Conservation (phyloP, 1,140 invertebrate species). For the Calephelis virginiensis region DNA sequence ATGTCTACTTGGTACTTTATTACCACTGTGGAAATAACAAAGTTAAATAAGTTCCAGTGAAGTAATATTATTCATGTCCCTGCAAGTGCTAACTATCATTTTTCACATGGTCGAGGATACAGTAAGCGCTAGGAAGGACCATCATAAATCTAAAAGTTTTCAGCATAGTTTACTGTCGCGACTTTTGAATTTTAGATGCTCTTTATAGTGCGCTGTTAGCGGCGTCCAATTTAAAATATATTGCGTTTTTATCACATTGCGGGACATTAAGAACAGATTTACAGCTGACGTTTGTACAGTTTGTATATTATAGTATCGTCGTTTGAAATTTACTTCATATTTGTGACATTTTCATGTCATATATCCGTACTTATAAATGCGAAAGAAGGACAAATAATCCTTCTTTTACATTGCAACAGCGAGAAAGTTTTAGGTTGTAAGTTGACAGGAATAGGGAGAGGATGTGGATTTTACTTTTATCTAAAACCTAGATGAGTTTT, state of each 20-base stretch:
- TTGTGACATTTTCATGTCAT: too few relatives aligned
- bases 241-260: neutral
- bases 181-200: constrained; percentile 16
- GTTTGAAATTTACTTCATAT: too few relatives aligned
- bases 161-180: constrained; percentile 18
- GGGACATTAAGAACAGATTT: neutral
- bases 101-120: constrained; percentile 19
- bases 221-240: constrained; percentile 7
- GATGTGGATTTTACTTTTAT: too few relatives aligned
- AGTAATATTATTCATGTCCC: constrained; percentile 23
- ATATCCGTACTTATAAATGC: too few relatives aligned
- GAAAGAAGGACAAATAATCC: too few relatives aligned
- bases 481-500: too few relatives aligned
- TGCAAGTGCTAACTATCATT: constrained; percentile 24
- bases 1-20: too few relatives aligned
- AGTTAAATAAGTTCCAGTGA: constrained; percentile 15
- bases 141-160: constrained; percentile 26
- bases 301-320: neutral
- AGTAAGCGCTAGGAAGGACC: constrained; percentile 12
- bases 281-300: neutral
- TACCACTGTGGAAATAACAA: neutral
- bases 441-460: too few relatives aligned
- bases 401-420: too few relatives aligned
- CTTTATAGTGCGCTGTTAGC: constrained; percentile 5
- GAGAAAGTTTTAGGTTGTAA: too few relatives aligned